Base-by-base conservation (phyloP, 2,888 invertebrate species). In the Plemyria rubiginata region DNA sequence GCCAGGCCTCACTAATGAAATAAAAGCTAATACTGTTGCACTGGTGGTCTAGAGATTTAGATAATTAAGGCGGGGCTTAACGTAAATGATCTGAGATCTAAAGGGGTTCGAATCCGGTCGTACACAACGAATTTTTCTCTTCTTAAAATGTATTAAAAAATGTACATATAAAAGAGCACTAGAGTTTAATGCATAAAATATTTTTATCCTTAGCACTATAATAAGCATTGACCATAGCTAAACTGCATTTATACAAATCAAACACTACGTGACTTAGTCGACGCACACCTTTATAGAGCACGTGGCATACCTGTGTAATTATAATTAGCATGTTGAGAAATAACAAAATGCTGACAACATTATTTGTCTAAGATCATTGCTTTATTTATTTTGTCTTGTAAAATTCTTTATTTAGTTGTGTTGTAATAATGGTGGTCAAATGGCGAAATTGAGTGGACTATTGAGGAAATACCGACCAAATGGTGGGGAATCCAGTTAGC, bases 351-450 rank as follows among this genome's bases (percentile, higher is more conserved):
- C n/a, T 36, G 40, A 12, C 51, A 16, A 45, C 22, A 59, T 32
- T 43, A 51, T 48, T 54, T 54, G 49, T 43, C 11, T 43, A 54
- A 49, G 49, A 41, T 16, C 58, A 58, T 52, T 58, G 50, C 40
- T n/a, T 9, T 49, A 38, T 38, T 53, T 53, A 53, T 29, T 43
- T 53, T n/a, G 5, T 29, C 46, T 41, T 56, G 40, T 45, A 13
- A 9, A 38, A 38, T 11, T 38, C 11, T 38, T 38, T 38, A 38
- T 38, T 38, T 11, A 38, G 36, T 11, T 15, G 12, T 58, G 22
- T 45, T 11, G 56, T 11, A 56, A 56, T 11, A 56, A 56, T 56
- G 49, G 6, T 15, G 3, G 15, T 29, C n/a, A 49, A 56, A 56
- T 55, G 38, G 13, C 13, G 28, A 55, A 55, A 40, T 32, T 29